A percentile compares a stretch with the other conserved stretches of the same genome.
These are phyloP conservation scores for Crenichthys baileyi DNA, from an alignment of 2,797 vertebrate genomes.

Conservation along the genomic window DNA sequence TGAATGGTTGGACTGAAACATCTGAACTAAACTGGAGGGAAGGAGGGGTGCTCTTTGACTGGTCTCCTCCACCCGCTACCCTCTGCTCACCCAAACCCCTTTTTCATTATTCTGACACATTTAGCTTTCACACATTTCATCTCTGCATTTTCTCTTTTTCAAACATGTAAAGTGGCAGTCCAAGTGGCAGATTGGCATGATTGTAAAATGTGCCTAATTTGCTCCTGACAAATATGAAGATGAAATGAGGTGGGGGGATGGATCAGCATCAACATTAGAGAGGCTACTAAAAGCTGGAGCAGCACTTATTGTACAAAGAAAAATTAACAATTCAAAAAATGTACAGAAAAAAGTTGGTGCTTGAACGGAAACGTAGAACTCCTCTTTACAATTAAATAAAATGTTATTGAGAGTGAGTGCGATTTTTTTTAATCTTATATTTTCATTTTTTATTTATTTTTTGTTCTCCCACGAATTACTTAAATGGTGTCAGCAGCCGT, in stretches of 20 bases:
- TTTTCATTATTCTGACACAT: conserved; percentile 41
- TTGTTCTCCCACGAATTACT: background rate
- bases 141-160: conserved; percentile 34
- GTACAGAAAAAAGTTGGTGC: conserved; percentile 1
- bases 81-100: background rate
- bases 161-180: conserved; percentile 15
- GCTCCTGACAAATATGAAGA: conserved; percentile 36
- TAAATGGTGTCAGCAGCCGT: conserved; percentile 61
- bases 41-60: conserved; percentile 28
- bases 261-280: conserved; percentile 5
- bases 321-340: background rate
- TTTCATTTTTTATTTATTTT: background rate
- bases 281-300: conserved; percentile 16
- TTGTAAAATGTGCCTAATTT: conserved; percentile 53
- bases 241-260: too few species aligned
- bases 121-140: conserved; percentile 33
- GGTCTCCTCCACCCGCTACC: conserved; percentile 10
- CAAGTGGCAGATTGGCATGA: conserved; percentile 44
- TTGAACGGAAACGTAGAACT: conserved; percentile 18
- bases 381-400: conserved; percentile 32
- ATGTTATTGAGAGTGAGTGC: conserved; percentile 43
- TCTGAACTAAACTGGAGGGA: conserved; percentile 48
- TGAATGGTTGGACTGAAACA: conserved; percentile 54
- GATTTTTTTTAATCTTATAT: conserved; percentile 32
- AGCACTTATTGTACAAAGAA: conserved; percentile 6